Conservation (phyloP, 2,797 vertebrate genomes). For the Sphenodon punctatus region DNA sequence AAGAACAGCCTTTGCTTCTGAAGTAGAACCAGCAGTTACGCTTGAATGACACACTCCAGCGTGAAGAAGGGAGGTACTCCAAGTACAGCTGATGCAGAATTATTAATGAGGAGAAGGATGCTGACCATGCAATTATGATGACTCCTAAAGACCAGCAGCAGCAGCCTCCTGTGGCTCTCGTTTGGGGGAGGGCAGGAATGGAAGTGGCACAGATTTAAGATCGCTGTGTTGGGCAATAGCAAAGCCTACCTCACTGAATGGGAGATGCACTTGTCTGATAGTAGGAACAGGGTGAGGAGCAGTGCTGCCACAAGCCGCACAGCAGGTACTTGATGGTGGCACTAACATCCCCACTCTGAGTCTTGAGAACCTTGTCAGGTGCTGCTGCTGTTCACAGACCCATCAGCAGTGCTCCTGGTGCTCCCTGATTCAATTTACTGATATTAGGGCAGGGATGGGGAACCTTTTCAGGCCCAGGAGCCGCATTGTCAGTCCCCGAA, state of each 20-base stretch:
- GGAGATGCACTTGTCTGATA: no score
- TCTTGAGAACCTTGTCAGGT: no score
- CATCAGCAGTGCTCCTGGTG: not conserved
- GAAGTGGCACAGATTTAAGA: not conserved
- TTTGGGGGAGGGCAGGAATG: not conserved
- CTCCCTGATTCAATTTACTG: not conserved
- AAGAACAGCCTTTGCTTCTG: not conserved
- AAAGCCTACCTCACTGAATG: no score
- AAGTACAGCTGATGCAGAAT: not conserved
- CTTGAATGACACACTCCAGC: not conserved
- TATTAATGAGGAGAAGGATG: not conserved
- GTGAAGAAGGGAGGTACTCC: not conserved
- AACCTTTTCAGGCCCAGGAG: no score
- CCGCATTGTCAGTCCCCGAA: no score
- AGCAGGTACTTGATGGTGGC: no score
- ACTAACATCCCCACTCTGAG: no score
- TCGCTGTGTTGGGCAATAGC: no score
- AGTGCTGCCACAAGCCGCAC: no score
- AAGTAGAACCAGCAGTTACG: not conserved
- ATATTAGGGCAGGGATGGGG: no score
- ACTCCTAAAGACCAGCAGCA: not conserved
- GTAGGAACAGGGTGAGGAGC: no score
- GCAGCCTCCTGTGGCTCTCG: not conserved
- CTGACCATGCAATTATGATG: not conserved
- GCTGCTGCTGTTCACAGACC: no score